A percentile compares a stretch with the other conserved stretches of the same genome.
Evolutionary conservation across 2,888 invertebrate genomes (phyloP).

Genomic region (Lasioglossum malachurum): DNA sequence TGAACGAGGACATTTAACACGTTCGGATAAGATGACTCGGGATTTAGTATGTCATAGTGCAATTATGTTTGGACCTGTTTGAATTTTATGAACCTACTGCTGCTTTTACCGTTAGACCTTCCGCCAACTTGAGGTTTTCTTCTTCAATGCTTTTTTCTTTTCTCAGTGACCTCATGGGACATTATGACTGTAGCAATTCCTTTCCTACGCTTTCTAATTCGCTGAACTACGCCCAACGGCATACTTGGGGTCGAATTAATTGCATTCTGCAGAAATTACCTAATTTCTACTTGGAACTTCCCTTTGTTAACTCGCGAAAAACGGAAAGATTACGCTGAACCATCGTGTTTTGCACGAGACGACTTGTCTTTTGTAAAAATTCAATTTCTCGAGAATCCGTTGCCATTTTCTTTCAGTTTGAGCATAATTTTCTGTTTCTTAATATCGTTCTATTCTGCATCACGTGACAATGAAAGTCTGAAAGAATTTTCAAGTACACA

Average conservation of each 20-base stretch:
- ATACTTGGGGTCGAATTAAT: background rate
- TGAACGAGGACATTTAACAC: too few relatives aligned
- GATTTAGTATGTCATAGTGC: too few relatives aligned
- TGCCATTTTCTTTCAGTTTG: too few relatives aligned
- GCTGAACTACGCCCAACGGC: background rate
- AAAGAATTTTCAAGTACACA: too few relatives aligned
- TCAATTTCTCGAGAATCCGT: background rate
- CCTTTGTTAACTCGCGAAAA: background rate
- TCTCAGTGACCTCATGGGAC: background rate
- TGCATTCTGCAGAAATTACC: background rate
- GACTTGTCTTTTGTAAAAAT: background rate
- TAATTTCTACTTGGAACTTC: background rate
- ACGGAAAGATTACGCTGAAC: background rate
- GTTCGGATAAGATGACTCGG: too few relatives aligned
- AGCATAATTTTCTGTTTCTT: too few relatives aligned
- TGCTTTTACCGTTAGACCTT: background rate
- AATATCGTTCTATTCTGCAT: too few relatives aligned
- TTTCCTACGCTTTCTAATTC: slow-evolving; percentile 1
- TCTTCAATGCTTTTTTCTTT: background rate
- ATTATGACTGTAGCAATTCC: background rate
- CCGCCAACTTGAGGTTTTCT: background rate
- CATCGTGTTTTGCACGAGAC: background rate
- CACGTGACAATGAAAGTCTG: too few relatives aligned
- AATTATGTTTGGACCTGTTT: too few relatives aligned
- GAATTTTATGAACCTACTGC: background rate